Evolutionary conservation across 1,140 invertebrate species (phyloP), one percentile per base, ranked within the genome.

Genomic region (Parasteatoda tepidariorum): DNA sequence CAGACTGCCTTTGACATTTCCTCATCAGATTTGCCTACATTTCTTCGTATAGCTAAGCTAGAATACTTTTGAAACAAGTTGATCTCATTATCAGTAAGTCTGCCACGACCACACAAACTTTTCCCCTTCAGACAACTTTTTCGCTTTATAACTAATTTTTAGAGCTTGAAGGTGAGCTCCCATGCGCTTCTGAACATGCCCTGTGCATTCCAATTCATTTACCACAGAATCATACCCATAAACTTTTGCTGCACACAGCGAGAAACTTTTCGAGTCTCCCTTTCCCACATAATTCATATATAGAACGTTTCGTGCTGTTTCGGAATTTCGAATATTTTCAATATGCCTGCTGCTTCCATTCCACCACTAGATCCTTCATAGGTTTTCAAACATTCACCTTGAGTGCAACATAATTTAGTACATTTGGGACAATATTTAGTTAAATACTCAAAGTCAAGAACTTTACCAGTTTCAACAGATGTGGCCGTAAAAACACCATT

Each of bases 191-290:
- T n/a, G n/a, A n/a, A n/a, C n/a, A n/a, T n/a, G n/a, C n/a, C n/a
- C n/a, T n/a, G n/a, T n/a, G n/a, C n/a, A n/a, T 28, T 73, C 70
- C 26, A 73, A 59, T 73, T 73, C 61, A 9, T 24, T 28, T 5
- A 73, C 11, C 4, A 7, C 9, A 31, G 6, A 30, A 13, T 73
- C 38, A 24, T 73, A 9, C 24, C 66, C 85, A 84, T 86, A 86
- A 9, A 83, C 79, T 55, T 70, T 66, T 30, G 31, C 26, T 48
- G 82, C 54, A 38, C 33, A 86, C 76, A 28, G 73, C 61, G 22
- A 84, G 38, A 61, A 84, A 78, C 11, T 82, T 48, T 82, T 86
- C n/a, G 68, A 84, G 57, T 85, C 79, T 3, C 71, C 84, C 74
- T 86, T 79, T 30, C 78, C 84, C 38, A 86, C 26, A 71, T 85